Conservation (phyloP, 2,888 invertebrate genomes). For the Pachymerium ferrugineum region DNA sequence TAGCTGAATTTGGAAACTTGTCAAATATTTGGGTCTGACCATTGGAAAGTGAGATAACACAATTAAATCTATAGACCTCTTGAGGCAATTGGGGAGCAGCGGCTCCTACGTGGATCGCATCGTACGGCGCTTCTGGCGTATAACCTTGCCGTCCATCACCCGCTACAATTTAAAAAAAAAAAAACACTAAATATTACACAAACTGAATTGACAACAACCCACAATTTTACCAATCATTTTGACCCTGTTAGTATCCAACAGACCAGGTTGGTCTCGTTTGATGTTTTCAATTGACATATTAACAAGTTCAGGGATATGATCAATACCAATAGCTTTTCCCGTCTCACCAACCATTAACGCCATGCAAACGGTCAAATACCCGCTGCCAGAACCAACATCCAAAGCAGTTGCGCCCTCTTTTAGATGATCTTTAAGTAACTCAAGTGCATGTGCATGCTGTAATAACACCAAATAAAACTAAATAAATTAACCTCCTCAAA, state of each 20-base stretch:
- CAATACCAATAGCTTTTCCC: constrained; percentile 73
- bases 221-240: constrained; percentile 60
- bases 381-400: constrained; percentile 91
- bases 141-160: constrained; percentile 87
- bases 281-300: constrained; percentile 70
- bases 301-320: constrained; percentile 80
- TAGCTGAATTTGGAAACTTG: too few relatives aligned
- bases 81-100: constrained; percentile 73
- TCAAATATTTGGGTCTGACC: too few relatives aligned
- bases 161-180: constrained; percentile 53
- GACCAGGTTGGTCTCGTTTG: constrained; percentile 61
- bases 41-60: background rate
- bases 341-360: constrained; percentile 70
- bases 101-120: constrained; percentile 91
- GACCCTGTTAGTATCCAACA: constrained; percentile 63
- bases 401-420: constrained; percentile 69
- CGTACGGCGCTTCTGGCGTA: constrained; percentile 68
- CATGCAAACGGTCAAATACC: constrained; percentile 89
- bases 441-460: constrained; percentile 86
- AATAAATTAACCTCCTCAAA: background rate
- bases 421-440: constrained; percentile 72
- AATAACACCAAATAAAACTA: background rate
- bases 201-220: background rate
- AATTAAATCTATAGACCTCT: constrained; percentile 53
- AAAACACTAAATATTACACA: background rate